Base-by-base conservation (phyloP, 1,140 invertebrate species). In the Chelonus insularis region DNA sequence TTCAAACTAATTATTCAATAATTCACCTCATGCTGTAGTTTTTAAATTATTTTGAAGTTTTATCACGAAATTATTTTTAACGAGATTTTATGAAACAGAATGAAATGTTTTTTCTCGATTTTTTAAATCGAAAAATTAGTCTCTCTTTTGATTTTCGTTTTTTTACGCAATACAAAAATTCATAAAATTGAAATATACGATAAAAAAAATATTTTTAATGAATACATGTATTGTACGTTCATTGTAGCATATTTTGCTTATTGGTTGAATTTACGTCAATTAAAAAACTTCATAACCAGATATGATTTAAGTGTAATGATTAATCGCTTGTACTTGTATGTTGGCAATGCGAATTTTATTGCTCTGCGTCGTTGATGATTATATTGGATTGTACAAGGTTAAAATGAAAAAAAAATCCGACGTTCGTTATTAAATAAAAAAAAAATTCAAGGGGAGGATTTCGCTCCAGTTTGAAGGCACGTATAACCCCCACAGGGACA, bases 401-500 rank as follows among this genome's bases (percentile, higher is more conserved):
- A 43, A 18, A 43, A 16, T 8, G 41, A 14, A 39, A 39, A 43
- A 43, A 43, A 43, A 14, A 43, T 18, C 14, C 14, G 16, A 43
- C 16, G 16, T 16, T 43, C 2, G 8, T 16, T 25, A 21, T 36
- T 32, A 36, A 18, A 54, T 32, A 54, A 54, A 25, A 12, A 34
- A n/a, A 29, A 11, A 21, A 29, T 9, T 12, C 2, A 21, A 36
- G 25, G 58, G 34, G 20, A 37, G 37, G 12, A 60, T 52, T 60
- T 60, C 36, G 29, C 34, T 60, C 34, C 21, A 34, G 50, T 54
- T 59, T 54, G 50, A 21, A 41, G 48, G 16, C 23, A 25, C 36
- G 32, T 52, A 52, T 47, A 18, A 43, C 39, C 59, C 59, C 51
- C 50, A 21, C 37, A 39, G 59, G 59, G 39, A 55, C 41, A 58